Base-by-base conservation (phyloP, 2,888 invertebrate genomes). In the Empis stercorea region DNA sequence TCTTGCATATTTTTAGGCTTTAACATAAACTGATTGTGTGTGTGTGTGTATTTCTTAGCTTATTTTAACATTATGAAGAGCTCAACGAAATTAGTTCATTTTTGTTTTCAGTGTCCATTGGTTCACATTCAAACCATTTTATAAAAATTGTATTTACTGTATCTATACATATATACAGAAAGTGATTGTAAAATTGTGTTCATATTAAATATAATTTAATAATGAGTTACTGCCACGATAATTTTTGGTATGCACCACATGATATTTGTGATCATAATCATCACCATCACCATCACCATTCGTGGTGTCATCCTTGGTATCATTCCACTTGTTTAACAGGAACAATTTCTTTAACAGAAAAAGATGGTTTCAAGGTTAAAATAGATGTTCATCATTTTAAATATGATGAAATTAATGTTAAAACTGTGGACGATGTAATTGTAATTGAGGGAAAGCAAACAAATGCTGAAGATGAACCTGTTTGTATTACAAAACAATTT, bases 361-460 rank as follows among this genome's bases (percentile, higher is more conserved):
- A 62, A 15, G 64, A 66, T 45, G 62, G 64, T 9, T 65, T 62
- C 48, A 61, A 61, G 46, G 62, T 65, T 38, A 54, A 65, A 23
- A 55, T 65, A 30, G 66, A 66, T 55, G 63, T 63, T 37, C 63
- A 62, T 48, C 63, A 64, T 49, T 66, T 66, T 38, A 61, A 59
- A 45, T 56, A 55, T 20, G 55, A 60, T 36, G 67, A 66, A 52
- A 55, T 67, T 30, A 55, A 56, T 2, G 55, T 66, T 9, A 65
- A 62, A 55, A 61, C 59, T 49, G 60, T 65, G 43, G 61, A 56
- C 39, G 65, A 66, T 43, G 59, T 59, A 15, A 55, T 68, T 39
- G 54, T 63, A 30, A 53, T 66, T 38, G 63, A 61, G 45, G 65
- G 65, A 40, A 61, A 61, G 45, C 62, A 62, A 49, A 51, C 55